A percentile compares a stretch with the other conserved stretches of the same genome.
Evolutionary conservation across 64 coral and sea anemone genomes (phyloP).

Genomic region (Dendronephthya gigantea): DNA sequence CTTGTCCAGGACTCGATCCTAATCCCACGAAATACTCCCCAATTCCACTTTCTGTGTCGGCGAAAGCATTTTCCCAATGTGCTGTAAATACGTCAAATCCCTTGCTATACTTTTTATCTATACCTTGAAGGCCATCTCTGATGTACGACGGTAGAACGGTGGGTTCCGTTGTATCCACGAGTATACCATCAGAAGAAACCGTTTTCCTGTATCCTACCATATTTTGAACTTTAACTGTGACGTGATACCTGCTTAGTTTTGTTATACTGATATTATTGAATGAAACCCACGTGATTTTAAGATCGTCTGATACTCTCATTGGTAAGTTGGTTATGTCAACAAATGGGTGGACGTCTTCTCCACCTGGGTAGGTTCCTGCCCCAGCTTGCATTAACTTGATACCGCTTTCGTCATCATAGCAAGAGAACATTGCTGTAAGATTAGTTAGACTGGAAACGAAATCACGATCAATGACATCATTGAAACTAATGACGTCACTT

Average conservation of each 20-base stretch:
- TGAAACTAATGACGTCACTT: constrained; percentile 43
- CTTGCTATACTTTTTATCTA: no score
- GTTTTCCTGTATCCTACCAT: constrained; percentile 50
- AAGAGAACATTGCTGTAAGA: constrained; percentile 38
- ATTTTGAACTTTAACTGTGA: constrained; percentile 54
- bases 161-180: constrained; percentile 60
- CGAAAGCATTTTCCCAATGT: constrained; percentile 84
- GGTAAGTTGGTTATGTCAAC: constrained; percentile 4
- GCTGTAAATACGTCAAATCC: constrained; percentile 51
- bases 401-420: constrained; percentile 56
- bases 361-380: constrained; percentile 84
- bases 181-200: constrained; percentile 56
- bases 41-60: constrained; percentile 63
- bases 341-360: constrained; percentile 58
- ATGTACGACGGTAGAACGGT: constrained; percentile 28
- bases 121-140: no score
- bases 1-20: constrained; percentile 38
- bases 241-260: no score
- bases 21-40: constrained; percentile 50
- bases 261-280: background rate
- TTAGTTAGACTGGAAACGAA: no score
- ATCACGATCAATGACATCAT: constrained; percentile 30
- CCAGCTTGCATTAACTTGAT: constrained; percentile 39
- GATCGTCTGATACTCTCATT: constrained; percentile 19
- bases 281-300: constrained; percentile 21